A percentile compares a stretch with the other conserved stretches of the same genome.
Evolutionary conservation across 2,797 vertebrate genomes (phyloP).

Genomic region (Gallinago nigripennis): DNA sequence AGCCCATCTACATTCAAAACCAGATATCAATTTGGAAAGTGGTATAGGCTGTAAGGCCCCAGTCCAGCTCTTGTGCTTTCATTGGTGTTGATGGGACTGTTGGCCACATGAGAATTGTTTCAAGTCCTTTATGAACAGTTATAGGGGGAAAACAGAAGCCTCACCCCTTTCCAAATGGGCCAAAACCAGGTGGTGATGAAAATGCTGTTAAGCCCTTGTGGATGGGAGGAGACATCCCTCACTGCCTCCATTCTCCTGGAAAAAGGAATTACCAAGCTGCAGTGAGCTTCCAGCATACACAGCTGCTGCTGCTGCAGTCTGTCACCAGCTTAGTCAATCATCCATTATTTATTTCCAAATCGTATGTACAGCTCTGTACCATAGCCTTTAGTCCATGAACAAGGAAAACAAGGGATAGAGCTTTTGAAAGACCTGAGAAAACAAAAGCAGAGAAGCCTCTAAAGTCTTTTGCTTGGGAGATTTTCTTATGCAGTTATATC

Average conservation of each 20-base stretch:
- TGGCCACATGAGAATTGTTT: not conserved
- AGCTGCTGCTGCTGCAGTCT: constrained; percentile 46
- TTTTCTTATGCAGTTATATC: not conserved
- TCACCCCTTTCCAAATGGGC: not conserved
- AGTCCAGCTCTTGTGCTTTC: not conserved
- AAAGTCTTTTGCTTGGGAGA: not conserved
- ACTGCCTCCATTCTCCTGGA: not conserved
- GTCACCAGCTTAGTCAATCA: constrained; percentile 42
- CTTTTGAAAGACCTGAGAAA: not conserved
- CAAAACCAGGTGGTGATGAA: not conserved
- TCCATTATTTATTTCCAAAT: constrained; percentile 64
- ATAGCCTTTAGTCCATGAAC: not conserved
- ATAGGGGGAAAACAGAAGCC: not conserved
- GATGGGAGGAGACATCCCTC: not conserved
- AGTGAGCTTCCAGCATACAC: not conserved
- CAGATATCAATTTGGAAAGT: not conserved
- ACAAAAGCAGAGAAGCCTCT: not conserved
- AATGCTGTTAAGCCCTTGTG: not conserved
- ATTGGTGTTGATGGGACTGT: not conserved
- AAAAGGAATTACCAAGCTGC: not conserved
- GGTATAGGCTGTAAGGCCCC: not conserved
- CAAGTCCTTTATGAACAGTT: not conserved
- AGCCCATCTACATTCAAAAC: not conserved
- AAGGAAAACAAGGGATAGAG: not conserved
- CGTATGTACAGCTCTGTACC: constrained; percentile 4